Base-by-base conservation (phyloP, 2,113 vertebrate species). In the Aspidoscelis tigris region DNA sequence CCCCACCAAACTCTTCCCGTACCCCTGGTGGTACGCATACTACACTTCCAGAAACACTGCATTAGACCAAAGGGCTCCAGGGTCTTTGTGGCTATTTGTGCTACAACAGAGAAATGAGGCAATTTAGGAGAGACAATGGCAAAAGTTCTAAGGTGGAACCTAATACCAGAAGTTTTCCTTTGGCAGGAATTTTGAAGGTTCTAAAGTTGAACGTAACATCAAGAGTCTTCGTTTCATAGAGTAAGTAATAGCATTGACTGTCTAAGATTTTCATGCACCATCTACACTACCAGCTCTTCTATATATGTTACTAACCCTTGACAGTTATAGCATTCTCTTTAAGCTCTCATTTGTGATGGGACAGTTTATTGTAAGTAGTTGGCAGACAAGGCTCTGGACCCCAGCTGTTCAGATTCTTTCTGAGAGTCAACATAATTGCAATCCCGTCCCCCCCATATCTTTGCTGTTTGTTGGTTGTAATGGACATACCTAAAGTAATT, bases 401-500 rank as follows among this genome's bases (percentile, higher is more conserved):
- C 84, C 88, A 92, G 87, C 80, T 92, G 86, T 33, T 80, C 81
- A 44, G 69, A 88, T 90, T 74, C 70, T 80, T 86, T 74, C 90
- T 89, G 71, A 0, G 0, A 79, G 84, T 47, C 87, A 88, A 82
- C 14, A 22, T 64, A 86, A 22, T 50, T 10, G 0, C 7, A 82
- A 81, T 47, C n/a, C 69, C 86, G 0, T 73, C 82, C 69, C 11
- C 18, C 7, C 55, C n/a, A 66, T 66, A 75, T 11, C 85, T n/a
- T 21, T 61, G 86, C 87, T 0, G 0, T 79, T 87, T 39, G 50
- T 7, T 82, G 44, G 88, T 58, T 78, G 75, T 4, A 75, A 84
- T 84, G 86, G 88, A 89, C 82, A 75, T 66, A 90, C 87, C 88
- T 83, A 86, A 71, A 91, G 84, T 64, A 91, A 89, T 88, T 4